phyloP scores from a whole-genome alignment of 2,797 vertebrate species.

The Rhinophrynus dorsalis region DNA sequence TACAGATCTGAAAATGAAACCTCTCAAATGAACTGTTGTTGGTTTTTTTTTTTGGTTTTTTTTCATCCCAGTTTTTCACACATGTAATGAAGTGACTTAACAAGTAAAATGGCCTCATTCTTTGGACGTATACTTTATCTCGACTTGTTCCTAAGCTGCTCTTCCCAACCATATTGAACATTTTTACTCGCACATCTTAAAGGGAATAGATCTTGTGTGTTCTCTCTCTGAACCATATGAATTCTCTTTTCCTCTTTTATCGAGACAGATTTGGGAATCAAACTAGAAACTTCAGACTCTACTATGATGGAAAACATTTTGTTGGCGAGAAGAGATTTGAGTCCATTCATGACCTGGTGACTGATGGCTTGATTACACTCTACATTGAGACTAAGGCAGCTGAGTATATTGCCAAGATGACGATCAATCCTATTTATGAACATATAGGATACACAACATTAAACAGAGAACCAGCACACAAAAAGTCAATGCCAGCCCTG shows the following conservation, averaged over 20 bases:
- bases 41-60: not conserved
- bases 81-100: slow-evolving; percentile 56
- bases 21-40: slow-evolving; percentile 43
- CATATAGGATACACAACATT: slow-evolving; percentile 98
- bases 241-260: slow-evolving; percentile 67
- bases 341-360: slow-evolving; percentile 90
- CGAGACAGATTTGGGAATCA: slow-evolving; percentile 93
- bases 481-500: slow-evolving; percentile 80
- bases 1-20: slow-evolving; percentile 53
- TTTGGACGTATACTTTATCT: slow-evolving; percentile 56
- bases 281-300: slow-evolving; percentile 97
- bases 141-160: slow-evolving; percentile 54
- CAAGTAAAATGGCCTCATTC: slow-evolving; percentile 56
- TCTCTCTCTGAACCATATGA: slow-evolving; percentile 60
- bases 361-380: slow-evolving; percentile 89
- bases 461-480: slow-evolving; percentile 90
- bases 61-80: slow-evolving; percentile 45
- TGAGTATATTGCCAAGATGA: slow-evolving; percentile 92
- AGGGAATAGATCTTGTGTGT: slow-evolving; percentile 40
- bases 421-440: slow-evolving; percentile 98
- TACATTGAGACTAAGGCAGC: slow-evolving; percentile 90
- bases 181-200: slow-evolving; percentile 55
- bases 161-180: slow-evolving; percentile 54
- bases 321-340: slow-evolving; percentile 93
- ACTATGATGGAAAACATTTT: slow-evolving; percentile 98